These are phyloP conservation scores for Megaceryle alcyon DNA, from an alignment of 2,797 vertebrate species.

Conservation along the genomic window DNA sequence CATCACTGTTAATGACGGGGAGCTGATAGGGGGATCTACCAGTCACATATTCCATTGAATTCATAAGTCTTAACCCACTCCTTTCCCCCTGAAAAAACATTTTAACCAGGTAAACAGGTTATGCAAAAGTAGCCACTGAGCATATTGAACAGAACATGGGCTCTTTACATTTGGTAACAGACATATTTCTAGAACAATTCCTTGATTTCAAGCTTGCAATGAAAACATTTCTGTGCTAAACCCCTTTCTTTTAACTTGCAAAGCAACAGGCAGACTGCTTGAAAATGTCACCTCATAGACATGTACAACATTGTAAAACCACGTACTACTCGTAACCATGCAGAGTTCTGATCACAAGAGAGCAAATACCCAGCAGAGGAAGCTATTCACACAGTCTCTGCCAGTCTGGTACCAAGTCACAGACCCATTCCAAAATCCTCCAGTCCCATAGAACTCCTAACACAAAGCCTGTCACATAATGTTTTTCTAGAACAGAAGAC, in stretches of 20 bases:
- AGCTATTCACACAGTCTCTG: neutral
- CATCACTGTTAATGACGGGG: conserved; percentile 81
- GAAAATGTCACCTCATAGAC: neutral
- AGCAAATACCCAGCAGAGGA: neutral
- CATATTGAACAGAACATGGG: fast-evolving
- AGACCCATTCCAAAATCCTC: neutral
- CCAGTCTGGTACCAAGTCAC: neutral
- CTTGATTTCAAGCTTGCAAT: neutral
- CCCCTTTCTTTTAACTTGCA: neutral
- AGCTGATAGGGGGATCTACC: conserved; percentile 82
- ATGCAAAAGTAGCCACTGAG: neutral
- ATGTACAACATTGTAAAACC: neutral
- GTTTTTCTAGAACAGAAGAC: neutral
- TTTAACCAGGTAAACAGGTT: neutral
- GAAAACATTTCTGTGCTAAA: neutral
- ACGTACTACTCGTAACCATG: neutral
- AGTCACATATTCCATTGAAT: conserved; percentile 57
- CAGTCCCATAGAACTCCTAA: neutral
- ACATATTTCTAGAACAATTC: neutral
- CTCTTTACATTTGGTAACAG: neutral
- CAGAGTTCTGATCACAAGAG: neutral
- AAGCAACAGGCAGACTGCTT: neutral
- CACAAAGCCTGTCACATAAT: neutral
- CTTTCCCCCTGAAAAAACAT: conserved; percentile 75
- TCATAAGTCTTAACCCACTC: conserved; percentile 66